A percentile compares a stretch with the other conserved stretches of the same genome.
Conservation (phyloP, 2,113 vertebrate species). For the Labeo rohita region DNA sequence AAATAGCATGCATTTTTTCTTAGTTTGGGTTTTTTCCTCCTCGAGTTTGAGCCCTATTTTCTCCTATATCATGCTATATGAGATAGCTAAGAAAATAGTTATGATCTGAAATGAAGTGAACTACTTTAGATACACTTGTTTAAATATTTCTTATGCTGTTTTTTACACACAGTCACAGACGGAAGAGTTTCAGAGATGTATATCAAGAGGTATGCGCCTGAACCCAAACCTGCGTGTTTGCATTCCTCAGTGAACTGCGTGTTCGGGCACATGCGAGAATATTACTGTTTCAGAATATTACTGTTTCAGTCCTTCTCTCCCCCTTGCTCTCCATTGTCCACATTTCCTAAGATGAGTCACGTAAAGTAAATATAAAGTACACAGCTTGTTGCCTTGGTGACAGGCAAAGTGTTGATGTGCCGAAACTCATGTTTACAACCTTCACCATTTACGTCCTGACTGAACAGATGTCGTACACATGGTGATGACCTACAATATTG, state of each 20-base stretch:
- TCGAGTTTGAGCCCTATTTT: background rate
- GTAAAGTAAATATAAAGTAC: conserved; percentile 48
- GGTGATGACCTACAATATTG: background rate
- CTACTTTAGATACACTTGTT: background rate
- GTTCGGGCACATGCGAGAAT: conserved; percentile 7
- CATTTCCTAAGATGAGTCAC: conserved; percentile 49
- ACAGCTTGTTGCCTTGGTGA: conserved; percentile 61
- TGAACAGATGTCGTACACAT: background rate
- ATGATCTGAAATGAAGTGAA: background rate
- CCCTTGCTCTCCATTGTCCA: conserved; percentile 18
- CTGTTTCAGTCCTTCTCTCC: background rate
- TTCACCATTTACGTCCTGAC: background rate
- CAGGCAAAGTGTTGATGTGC: conserved; percentile 45
- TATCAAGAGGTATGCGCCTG: background rate
- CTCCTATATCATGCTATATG: background rate
- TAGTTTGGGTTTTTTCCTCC: no score
- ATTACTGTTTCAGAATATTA: background rate
- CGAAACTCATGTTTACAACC: conserved; percentile 39
- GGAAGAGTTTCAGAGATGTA: background rate
- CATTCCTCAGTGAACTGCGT: background rate
- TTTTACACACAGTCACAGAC: background rate
- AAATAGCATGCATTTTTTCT: no score
- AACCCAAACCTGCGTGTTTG: background rate
- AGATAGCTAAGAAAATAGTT: background rate
- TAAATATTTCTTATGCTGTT: background rate